Conservation (phyloP, 2,797 vertebrate species). For the Xiphorhynchus erythropygius region DNA sequence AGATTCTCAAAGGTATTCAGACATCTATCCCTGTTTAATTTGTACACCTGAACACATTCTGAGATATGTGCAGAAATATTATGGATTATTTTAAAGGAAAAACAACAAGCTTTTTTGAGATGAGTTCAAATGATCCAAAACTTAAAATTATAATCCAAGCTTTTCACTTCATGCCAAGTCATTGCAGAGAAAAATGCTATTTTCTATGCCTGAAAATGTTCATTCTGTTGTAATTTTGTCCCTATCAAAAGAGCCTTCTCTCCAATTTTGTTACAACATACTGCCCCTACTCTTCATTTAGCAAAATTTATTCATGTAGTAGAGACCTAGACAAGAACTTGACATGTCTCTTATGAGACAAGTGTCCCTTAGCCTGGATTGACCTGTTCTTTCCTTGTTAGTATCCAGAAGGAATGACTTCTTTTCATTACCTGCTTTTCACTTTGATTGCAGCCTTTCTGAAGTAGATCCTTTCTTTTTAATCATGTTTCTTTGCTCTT, state of each 20-base stretch:
- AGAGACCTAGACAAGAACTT: background rate
- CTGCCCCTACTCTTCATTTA: background rate
- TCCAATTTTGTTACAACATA: background rate
- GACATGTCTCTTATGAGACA: background rate
- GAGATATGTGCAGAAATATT: background rate
- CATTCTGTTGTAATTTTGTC: background rate
- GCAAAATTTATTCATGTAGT: background rate
- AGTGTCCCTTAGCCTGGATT: background rate
- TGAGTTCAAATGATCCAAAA: background rate
- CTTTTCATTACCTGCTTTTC: background rate
- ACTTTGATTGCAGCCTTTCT: background rate
- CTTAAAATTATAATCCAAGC: background rate
- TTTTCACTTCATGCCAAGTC: background rate
- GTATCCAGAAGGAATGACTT: background rate
- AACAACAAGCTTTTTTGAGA: rapidly evolving
- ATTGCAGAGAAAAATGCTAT: background rate
- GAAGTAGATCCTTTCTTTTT: background rate
- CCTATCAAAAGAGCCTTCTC: background rate
- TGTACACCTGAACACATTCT: background rate
- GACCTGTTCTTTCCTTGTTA: background rate
- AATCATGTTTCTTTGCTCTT: background rate
- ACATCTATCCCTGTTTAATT: background rate
- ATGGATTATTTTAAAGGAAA: background rate
- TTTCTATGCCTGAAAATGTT: background rate
- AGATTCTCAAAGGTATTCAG: background rate